Base-by-base conservation (phyloP, 2,797 vertebrate species). In the Stomatorhinus walkeri region DNA sequence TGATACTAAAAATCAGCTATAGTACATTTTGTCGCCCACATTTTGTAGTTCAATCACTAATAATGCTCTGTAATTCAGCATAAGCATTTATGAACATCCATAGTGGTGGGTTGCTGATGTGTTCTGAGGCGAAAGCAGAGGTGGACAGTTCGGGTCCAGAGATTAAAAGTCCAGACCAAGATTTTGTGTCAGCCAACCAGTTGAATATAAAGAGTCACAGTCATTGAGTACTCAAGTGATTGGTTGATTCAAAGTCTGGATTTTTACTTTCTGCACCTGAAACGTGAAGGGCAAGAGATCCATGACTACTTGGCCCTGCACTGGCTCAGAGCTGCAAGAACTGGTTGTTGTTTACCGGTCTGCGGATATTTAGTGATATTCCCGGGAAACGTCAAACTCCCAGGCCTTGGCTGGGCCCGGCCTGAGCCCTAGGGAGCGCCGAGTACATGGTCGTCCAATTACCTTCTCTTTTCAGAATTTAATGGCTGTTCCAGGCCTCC, bases 391-490 rank as follows among this genome's bases (percentile, higher is more conserved):
- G 51, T 76, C 76, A 46, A 76, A 56, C 88, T 56, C 72, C 36
- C 51, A 24, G 72, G 51, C 48, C 52, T 59, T 52, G 28, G 40
- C 79, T 59, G 72, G 52, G 76, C 32, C 49, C 24, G 14, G 5
- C 28, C 24, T 40, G 14, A 5, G 48, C 68, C 72, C 51, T 8
- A n/a, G 51, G 32, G 72, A 22, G 19, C 32, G 2, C 4, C 0
- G 28, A 83, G 72, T 8, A 88, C 51, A 81, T 7, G 9, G 28
- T 43, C 32, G 51, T n/a, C 87, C 87, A 88, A 88, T 88, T 88
- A 79, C 48, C 68, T 48, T 72, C 87, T 68, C 24, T 19, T 32
- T 72, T 76, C 64, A 72, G 64, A 14, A 32, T 36, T 68, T 68
- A 68, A 68, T 68, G 64, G 28, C 64, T 72, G 64, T 72, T 72